phyloP scores from a whole-genome alignment of 2,888 invertebrate species.

The Cephalotes varians region DNA sequence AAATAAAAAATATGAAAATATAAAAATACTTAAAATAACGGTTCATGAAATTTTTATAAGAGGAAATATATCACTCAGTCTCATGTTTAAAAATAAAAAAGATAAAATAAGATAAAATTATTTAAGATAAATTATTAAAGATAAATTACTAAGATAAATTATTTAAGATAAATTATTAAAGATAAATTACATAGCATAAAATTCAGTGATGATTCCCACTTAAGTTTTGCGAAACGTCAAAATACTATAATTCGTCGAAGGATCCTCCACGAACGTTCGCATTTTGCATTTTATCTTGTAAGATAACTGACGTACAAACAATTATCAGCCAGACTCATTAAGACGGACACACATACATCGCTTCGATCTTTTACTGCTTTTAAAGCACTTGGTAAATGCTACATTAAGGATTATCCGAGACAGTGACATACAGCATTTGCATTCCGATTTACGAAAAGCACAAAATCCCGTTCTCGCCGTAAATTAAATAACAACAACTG shows the following conservation, averaged over 20 bases:
- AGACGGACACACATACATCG: conserved; percentile 14
- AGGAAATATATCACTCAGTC: background rate
- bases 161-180: background rate
- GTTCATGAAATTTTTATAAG: too few species aligned
- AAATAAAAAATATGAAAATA: background rate
- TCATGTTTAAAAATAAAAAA: background rate
- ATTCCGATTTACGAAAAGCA: conserved; percentile 53
- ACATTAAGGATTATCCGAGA: conserved; percentile 51
- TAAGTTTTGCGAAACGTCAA: conserved; percentile 7
- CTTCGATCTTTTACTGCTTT: conserved; percentile 39
- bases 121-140: too few species aligned
- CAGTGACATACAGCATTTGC: conserved; percentile 50
- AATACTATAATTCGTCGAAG: conserved; percentile 24
- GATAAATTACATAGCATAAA: background rate
- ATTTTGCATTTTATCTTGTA: conserved; percentile 35
- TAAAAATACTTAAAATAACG: background rate
- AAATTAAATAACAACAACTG: conserved; percentile 54
- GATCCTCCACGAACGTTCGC: background rate
- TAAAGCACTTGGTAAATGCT: conserved; percentile 44
- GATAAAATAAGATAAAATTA: background rate
- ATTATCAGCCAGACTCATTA: conserved; percentile 48
- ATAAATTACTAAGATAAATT: background rate
- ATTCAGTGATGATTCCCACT: conserved; percentile 8
- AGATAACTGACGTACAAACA: conserved; percentile 47
- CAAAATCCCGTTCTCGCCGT: conserved; percentile 34